Percentiles rank a stretch among this genome's conserved stretches.
Evolutionary conservation across 2,797 vertebrate genomes (phyloP).

Genomic region (Eulemur mongoz): DNA sequence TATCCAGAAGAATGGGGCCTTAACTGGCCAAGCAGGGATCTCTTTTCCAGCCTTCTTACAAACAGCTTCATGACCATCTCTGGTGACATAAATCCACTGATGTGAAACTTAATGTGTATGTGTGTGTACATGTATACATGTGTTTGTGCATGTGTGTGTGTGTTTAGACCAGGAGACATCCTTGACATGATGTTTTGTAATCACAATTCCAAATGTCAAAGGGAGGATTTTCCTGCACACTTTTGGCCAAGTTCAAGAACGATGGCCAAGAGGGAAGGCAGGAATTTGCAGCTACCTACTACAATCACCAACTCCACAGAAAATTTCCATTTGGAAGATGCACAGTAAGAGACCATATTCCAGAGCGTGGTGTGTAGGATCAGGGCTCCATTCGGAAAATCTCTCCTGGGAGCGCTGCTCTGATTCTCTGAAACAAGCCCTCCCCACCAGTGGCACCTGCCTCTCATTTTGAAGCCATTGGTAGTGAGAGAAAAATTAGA

Average conservation of each 20-base stretch:
- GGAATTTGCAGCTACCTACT: fast-evolving
- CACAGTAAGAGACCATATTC: fast-evolving
- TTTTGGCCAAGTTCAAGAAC: background rate
- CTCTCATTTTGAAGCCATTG: fast-evolving
- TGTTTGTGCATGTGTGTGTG: too few relatives aligned
- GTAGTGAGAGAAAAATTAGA: background rate
- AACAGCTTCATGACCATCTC: background rate
- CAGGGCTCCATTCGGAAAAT: fast-evolving
- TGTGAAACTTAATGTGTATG: background rate
- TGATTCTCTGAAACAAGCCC: background rate
- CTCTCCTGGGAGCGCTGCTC: fast-evolving
- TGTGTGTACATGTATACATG: background rate
- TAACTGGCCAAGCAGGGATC: fast-evolving
- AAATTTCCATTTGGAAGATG: background rate
- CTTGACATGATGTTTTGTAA: background rate
- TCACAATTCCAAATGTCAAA: background rate
- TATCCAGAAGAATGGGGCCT: background rate
- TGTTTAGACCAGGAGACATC: background rate
- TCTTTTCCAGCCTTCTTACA: background rate
- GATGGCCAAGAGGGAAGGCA: background rate
- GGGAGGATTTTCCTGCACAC: background rate
- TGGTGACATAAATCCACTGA: background rate
- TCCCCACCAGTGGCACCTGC: too few relatives aligned
- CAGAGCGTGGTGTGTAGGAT: fast-evolving
- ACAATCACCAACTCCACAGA: background rate